A percentile compares a stretch with the other conserved stretches of the same genome.
Evolutionary conservation across 2,888 invertebrate genomes (phyloP).

Genomic region (Apotomis betuletana): DNA sequence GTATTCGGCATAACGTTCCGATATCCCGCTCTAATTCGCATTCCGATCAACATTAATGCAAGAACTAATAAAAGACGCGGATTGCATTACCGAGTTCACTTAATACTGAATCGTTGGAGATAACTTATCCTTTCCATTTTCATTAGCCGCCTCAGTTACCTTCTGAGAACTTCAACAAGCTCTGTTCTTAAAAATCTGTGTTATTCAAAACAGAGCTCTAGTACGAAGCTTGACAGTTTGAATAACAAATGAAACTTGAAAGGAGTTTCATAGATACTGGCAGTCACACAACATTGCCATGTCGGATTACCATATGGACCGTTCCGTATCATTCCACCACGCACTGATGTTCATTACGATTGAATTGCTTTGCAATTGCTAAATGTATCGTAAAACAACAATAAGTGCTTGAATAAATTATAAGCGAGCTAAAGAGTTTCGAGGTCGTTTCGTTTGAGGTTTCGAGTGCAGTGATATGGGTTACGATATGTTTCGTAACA

Average conservation of each 20-base stretch:
- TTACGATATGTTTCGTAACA: neutral
- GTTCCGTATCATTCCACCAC: constrained; percentile 13
- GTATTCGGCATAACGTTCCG: neutral
- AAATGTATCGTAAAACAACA: constrained; percentile 25
- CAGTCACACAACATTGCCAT: constrained; percentile 26
- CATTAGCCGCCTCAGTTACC: constrained; percentile 27
- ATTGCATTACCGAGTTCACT: constrained; percentile 29
- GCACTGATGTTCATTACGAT: constrained; percentile 20
- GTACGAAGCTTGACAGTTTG: neutral
- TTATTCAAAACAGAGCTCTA: neutral
- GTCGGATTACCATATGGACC: constrained; percentile 38
- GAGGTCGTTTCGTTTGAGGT: constrained; percentile 13
- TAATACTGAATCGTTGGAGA: constrained; percentile 24
- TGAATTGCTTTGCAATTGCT: constrained; percentile 15
- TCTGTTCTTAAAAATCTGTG: neutral
- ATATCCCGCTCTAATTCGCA: constrained; percentile 7
- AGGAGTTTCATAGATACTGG: neutral
- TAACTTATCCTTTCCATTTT: constrained; percentile 39
- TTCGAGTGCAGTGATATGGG: constrained; percentile 3
- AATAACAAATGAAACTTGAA: neutral
- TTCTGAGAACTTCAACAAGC: constrained; percentile 5
- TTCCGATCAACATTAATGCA: constrained; percentile 5
- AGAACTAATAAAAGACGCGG: constrained; percentile 13
- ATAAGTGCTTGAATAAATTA: constrained; percentile 23
- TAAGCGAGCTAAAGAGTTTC: constrained; percentile 14